phyloP scores from a whole-genome alignment of 2,888 invertebrate species.

The Gymnoscelis rufifasciata region DNA sequence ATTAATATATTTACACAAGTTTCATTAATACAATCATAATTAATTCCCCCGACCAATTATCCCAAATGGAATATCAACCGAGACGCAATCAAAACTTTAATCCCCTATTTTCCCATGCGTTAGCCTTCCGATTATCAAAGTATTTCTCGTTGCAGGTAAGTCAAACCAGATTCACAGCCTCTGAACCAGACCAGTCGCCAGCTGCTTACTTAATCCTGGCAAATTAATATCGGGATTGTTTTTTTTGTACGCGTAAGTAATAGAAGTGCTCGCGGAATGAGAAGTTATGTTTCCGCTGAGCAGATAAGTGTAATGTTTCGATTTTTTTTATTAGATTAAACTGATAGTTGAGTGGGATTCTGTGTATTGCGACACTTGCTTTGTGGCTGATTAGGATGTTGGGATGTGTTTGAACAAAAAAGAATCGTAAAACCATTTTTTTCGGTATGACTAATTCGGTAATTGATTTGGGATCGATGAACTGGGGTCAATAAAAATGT shows the following conservation, averaged over 20 bases:
- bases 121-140: slow-evolving; percentile 30
- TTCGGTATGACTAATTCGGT: slow-evolving; percentile 27
- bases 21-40: too few species aligned
- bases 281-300: slow-evolving; percentile 1
- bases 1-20: too few species aligned
- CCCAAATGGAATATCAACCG: too few species aligned
- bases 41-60: too few species aligned
- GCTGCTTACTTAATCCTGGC: slow-evolving; percentile 27
- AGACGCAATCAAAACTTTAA: too few species aligned
- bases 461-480: slow-evolving; percentile 27
- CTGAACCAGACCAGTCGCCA: slow-evolving; percentile 32
- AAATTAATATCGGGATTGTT: slow-evolving; percentile 10
- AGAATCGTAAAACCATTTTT: slow-evolving; percentile 23
- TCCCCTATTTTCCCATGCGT: not conserved
- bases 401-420: too few species aligned
- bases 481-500: slow-evolving; percentile 21
- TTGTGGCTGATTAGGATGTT: too few species aligned
- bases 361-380: too few species aligned
- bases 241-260: slow-evolving; percentile 4
- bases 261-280: not conserved
- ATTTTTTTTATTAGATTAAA: not conserved
- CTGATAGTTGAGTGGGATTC: too few species aligned
- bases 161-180: slow-evolving; percentile 30
- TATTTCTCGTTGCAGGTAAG: slow-evolving; percentile 48
- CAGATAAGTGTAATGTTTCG: not conserved